Evolutionary conservation across 1,140 invertebrate species (phyloP), one percentile per base, ranked within the genome.

Genomic region (Penaeus indicus): DNA sequence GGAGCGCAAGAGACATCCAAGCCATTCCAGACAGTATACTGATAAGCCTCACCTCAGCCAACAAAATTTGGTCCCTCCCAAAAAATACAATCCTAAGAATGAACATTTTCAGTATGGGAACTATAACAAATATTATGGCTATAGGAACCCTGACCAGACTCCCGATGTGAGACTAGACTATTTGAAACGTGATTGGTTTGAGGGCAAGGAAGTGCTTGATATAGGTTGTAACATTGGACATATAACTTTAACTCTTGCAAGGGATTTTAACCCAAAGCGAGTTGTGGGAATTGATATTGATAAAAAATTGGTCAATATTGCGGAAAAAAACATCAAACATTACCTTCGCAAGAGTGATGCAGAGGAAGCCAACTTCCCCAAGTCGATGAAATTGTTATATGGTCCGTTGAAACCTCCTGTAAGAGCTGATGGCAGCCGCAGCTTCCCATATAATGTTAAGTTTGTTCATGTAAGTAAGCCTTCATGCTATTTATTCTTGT

Each of bases 151-250:
- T 27, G 94, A 96, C 91, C 94, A 96, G 75, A 96, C 96, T 88
- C 93, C 95, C 88, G 98, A 99, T 93, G 93, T 95, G 54, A 94
- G 99, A 79, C 93, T 99, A 77, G 95, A 95, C 90, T 95, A 96
- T 81, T 96, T 99, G 89, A 95, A 96, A 90, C 93, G 94, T 72
- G 96, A 98, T 91, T 94, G 99, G 92, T 99, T 99, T 92, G 93
- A 95, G 89, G 95, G 95, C 21, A 99, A 98, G 93, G 96, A 98
- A 93, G 95, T 99, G 38, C 94, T 99, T 67, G 99, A 99, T 92
- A 97, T 99, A 92, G 99, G 99, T 18, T 99, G 99, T 93, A 99
- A 99, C 94, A 96, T 98, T 90, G 99, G 99, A 4, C 97, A 98
- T 92, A 95, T 99, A 77, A 98, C 98, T 4, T 91, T 95, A 16